Percentiles rank a stretch among this genome's conserved stretches.
Conservation (phyloP, 2,888 invertebrate species). For the Troilus luridus region DNA sequence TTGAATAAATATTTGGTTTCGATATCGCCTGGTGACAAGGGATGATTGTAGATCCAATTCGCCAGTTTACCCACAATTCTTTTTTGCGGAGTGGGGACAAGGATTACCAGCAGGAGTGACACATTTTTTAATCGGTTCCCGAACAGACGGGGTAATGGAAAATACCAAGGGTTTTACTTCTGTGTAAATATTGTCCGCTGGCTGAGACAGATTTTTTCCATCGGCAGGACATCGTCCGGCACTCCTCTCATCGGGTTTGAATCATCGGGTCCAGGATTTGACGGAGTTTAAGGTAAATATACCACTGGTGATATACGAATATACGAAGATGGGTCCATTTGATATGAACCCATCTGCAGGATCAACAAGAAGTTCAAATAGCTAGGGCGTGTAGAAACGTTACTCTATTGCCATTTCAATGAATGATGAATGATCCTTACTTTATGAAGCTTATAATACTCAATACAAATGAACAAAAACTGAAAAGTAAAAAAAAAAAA, state of each 20-base stretch:
- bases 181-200: constrained; percentile 50
- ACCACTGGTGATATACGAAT: neutral
- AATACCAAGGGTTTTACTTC: constrained; percentile 39
- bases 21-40: constrained; percentile 3
- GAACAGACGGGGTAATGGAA: constrained; percentile 47
- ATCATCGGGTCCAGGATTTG: neutral
- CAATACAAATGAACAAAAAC: no score
- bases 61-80: constrained; percentile 43
- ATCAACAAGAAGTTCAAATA: neutral
- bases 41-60: constrained; percentile 38
- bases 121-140: constrained; percentile 53
- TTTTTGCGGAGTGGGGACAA: constrained; percentile 14
- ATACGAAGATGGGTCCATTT: neutral
- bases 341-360: neutral
- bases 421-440: no score
- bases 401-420: no score
- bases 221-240: neutral
- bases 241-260: neutral
- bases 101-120: constrained; percentile 28
- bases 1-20: constrained; percentile 30
- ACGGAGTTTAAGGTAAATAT: constrained; percentile 8
- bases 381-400: no score
- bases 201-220: constrained; percentile 55
- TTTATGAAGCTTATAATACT: no score
- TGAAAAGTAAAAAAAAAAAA: no score